phyloP scores from a whole-genome alignment of 2,797 vertebrate species.

The Hypotaenidia okinawae region DNA sequence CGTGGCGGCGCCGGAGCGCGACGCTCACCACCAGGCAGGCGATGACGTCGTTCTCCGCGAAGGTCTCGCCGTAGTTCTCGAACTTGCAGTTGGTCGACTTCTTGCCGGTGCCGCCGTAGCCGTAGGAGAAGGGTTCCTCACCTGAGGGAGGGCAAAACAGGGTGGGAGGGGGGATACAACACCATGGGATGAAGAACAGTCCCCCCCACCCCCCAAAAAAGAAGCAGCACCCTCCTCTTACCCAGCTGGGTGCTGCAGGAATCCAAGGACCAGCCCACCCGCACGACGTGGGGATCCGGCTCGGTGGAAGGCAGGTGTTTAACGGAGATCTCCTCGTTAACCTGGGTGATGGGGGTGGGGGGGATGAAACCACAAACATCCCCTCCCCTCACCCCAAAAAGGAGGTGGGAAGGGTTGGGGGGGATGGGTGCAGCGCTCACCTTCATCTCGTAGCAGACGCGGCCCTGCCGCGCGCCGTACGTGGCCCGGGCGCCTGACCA shows the following conservation, averaged over 20 bases:
- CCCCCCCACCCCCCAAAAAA: too few species aligned
- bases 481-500: conserved; percentile 92
- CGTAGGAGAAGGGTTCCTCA: conserved; percentile 91
- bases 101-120: conserved; percentile 93
- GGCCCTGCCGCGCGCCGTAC: conserved; percentile 86
- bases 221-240: not conserved
- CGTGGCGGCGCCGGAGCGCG: too few species aligned
- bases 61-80: conserved; percentile 89
- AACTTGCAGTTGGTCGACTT: conserved; percentile 91
- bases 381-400: too few species aligned
- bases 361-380: too few species aligned
- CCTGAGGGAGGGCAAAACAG: conserved; percentile 68
- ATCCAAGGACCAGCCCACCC: conserved; percentile 95
- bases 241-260: conserved; percentile 92
- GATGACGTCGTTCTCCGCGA: conserved; percentile 92
- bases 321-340: conserved; percentile 93
- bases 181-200: too few species aligned
- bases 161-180: too few species aligned
- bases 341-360: conserved; percentile 50
- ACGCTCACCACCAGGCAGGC: conserved; percentile 87
- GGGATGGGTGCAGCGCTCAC: not conserved
- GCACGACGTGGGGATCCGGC: conserved; percentile 92
- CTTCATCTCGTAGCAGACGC: conserved; percentile 94
- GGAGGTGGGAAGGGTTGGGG: too few species aligned
- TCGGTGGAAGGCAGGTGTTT: conserved; percentile 91